Conservation (phyloP, 2,797 vertebrate genomes). For the Loris lydekkerianus region DNA sequence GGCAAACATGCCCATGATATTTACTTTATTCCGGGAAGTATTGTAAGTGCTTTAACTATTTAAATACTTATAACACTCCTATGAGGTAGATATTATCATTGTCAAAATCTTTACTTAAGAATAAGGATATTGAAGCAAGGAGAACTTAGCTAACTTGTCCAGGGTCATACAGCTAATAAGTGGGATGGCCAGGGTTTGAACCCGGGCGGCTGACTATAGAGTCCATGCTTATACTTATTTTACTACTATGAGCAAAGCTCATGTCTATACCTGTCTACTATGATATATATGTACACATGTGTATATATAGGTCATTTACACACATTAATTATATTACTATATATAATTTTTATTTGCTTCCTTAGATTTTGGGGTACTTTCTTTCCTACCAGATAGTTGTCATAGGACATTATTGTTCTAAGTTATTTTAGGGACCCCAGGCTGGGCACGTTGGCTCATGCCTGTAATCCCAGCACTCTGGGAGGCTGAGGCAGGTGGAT, state of each 20-base stretch:
- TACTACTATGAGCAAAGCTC: not conserved
- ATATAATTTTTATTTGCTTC: constrained; percentile 38
- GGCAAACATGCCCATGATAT: not conserved
- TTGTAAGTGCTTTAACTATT: not conserved
- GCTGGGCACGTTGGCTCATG: no score
- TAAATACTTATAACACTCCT: not conserved
- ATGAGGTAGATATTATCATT: not conserved
- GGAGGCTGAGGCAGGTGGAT: no score
- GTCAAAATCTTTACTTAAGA: not conserved
- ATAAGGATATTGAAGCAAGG: constrained; percentile 6
- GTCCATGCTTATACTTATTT: not conserved
- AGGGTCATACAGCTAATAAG: not conserved
- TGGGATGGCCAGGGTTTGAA: not conserved
- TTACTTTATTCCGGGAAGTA: constrained; percentile 11
- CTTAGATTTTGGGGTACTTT: constrained; percentile 34
- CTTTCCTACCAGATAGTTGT: not conserved
- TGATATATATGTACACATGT: not conserved
- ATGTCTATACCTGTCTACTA: not conserved
- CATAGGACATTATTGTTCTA: not conserved
- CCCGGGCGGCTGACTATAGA: not conserved
- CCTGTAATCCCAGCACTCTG: no score
- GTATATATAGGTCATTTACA: not conserved
- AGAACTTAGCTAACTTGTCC: not conserved
- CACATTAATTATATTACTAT: not conserved
- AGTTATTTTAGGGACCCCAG: constrained; percentile 7